Evolutionary conservation across 2,797 vertebrate species (phyloP).

Genomic region (Catharus ustulatus): DNA sequence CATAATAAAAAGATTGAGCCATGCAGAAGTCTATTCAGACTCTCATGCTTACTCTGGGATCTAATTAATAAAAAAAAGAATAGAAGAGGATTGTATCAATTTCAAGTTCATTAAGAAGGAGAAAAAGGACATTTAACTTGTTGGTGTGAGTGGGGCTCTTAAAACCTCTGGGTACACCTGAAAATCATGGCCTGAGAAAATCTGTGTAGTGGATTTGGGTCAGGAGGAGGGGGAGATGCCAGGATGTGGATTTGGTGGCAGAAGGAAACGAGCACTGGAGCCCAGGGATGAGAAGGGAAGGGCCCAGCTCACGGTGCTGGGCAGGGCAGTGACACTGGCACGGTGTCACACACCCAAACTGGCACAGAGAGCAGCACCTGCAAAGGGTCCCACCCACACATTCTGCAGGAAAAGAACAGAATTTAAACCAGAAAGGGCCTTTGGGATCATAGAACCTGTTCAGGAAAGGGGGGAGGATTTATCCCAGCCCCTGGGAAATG

Average conservation of each 20-base stretch:
- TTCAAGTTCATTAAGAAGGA: background rate
- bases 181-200: background rate
- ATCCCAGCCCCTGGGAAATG: background rate
- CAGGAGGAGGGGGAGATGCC: background rate
- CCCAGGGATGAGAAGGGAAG: rapidly evolving
- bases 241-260: background rate
- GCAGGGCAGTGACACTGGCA: background rate
- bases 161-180: background rate
- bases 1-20: background rate
- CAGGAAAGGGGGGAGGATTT: background rate
- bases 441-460: background rate
- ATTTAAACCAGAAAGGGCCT: background rate
- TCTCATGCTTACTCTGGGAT: background rate
- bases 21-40: background rate
- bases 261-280: background rate
- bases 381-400: background rate
- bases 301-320: background rate
- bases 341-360: rapidly evolving
- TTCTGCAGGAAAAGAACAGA: rapidly evolving
- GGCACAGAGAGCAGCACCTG: background rate
- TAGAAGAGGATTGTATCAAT: background rate
- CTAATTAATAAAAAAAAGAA: background rate
- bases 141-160: background rate
- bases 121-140: background rate
- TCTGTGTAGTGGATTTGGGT: background rate